These are phyloP conservation scores for Galerucella pusilla DNA, from an alignment of 2,888 invertebrate species.

Conservation along the genomic window DNA sequence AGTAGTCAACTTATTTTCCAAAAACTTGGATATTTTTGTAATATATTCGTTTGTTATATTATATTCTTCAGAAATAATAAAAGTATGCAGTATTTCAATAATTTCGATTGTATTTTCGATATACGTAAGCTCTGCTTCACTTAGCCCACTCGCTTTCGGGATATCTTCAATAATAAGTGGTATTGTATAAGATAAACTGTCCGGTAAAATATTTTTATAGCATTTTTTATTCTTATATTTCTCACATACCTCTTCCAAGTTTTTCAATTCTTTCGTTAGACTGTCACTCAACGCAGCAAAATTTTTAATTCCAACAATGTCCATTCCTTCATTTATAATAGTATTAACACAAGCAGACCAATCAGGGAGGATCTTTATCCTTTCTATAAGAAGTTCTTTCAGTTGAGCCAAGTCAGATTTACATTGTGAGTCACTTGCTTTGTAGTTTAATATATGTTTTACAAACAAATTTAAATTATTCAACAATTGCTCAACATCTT, in stretches of 20 bases:
- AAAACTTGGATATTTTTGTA: conserved; percentile 40
- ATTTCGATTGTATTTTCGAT: conserved; percentile 35
- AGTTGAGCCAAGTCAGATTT: background rate
- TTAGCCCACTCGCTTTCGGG: background rate
- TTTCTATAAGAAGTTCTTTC: background rate
- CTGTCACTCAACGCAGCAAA: background rate
- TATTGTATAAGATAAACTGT: conserved; percentile 41
- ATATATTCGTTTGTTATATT: conserved; percentile 41
- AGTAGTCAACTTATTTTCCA: conserved; percentile 38
- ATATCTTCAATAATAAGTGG: conserved; percentile 45
- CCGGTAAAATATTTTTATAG: conserved; percentile 41
- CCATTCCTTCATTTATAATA: background rate
- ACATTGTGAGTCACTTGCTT: background rate
- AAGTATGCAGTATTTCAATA: conserved; percentile 38
- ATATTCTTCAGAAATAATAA: conserved; percentile 33
- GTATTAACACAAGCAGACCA: background rate
- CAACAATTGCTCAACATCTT: background rate
- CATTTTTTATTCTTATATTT: conserved; percentile 28
- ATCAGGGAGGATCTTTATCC: background rate
- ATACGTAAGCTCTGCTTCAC: conserved; percentile 42
- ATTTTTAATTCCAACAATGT: conserved; percentile 16
- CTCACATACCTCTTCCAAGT: conserved; percentile 32
- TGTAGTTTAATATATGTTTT: background rate
- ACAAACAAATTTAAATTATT: background rate
- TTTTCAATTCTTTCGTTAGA: conserved; percentile 23